Base-by-base conservation (phyloP, 2,797 vertebrate species). In the Linurgus olivaceus region DNA sequence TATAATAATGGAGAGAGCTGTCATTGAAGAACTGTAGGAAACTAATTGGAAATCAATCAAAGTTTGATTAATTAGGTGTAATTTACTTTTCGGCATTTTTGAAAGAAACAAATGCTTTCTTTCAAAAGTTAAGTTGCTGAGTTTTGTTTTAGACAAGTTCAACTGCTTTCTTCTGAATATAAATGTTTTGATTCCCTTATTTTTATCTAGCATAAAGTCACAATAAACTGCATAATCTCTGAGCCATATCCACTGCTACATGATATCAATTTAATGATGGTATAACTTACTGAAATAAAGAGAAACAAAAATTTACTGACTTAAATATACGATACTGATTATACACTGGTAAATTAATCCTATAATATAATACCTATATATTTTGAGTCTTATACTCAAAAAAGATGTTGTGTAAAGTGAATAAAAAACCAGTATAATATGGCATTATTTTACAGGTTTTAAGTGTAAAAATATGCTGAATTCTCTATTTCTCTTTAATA, bases 21-120 rank as follows among this genome's bases (percentile, higher is more conserved):
- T 96, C 90, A 77, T 54, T 90, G 91, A 90, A 77, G 62, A 94
- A 90, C 93, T 75, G 91, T 80, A 65, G 94, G 91, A 94, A 96
- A 94, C 85, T 96, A 95, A 96, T 88, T 96, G 87, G 68, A 72
- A 96, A 93, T 95, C 93, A 95, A 73, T 95, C 85, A 90, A 71
- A 78, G 47, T 94, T 88, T 94, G 95, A 95, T 96, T 96, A 95
- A 96, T 95, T 93, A 90, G 86, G 63, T 76, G 63, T 67, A 94
- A 94, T 93, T 94, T 92, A 79, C 33, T 90, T 93, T 95, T 78
- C 92, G 67, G 79, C 85, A 94, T 86, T 91, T 94, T 77, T 91
- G 54, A 93, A 95, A 89, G 37, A 31, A 95, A 94, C 10, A 93
- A 95, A 93, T 51, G 50, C 44, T 81, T 88, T 90, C 31, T 35